Conservation (phyloP, 2,888 invertebrate genomes). For the Patella pellucida region DNA sequence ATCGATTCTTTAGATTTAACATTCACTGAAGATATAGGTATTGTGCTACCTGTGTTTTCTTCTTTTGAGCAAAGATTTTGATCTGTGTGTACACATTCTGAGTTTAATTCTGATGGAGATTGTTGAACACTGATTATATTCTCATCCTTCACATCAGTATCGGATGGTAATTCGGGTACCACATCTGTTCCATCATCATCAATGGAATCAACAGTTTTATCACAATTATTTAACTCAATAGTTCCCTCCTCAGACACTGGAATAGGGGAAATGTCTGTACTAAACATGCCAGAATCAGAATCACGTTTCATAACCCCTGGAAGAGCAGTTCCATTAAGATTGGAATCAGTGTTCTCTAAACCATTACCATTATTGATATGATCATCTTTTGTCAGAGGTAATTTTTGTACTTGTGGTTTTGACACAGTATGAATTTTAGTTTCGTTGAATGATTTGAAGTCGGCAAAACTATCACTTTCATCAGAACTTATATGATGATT, state of each 20-base stretch:
- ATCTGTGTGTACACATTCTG: neutral
- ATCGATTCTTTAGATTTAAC: no score
- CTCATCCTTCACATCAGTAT: neutral
- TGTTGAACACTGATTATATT: neutral
- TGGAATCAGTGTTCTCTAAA: neutral
- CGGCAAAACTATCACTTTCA: slow-evolving; percentile 32
- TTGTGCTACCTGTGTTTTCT: neutral
- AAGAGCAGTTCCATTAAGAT: no score
- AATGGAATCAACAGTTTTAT: slow-evolving; percentile 25
- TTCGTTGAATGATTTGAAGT: slow-evolving; percentile 30
- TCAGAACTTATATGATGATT: slow-evolving; percentile 15
- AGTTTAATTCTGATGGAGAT: neutral
- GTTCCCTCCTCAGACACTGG: slow-evolving; percentile 36
- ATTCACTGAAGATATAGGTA: neutral
- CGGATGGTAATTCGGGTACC: neutral
- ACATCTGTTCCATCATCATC: neutral
- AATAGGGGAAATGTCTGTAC: slow-evolving; percentile 57
- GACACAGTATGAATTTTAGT: neutral
- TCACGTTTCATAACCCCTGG: slow-evolving; percentile 10
- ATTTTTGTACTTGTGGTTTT: neutral
- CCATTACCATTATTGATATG: slow-evolving; percentile 8
- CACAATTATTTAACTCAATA: slow-evolving; percentile 30
- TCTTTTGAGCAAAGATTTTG: no score
- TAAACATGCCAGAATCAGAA: slow-evolving; percentile 58
- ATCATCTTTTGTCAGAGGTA: neutral